phyloP scores from a whole-genome alignment of 2,113 vertebrate genomes.

The Ceyx cyanopectus region DNA sequence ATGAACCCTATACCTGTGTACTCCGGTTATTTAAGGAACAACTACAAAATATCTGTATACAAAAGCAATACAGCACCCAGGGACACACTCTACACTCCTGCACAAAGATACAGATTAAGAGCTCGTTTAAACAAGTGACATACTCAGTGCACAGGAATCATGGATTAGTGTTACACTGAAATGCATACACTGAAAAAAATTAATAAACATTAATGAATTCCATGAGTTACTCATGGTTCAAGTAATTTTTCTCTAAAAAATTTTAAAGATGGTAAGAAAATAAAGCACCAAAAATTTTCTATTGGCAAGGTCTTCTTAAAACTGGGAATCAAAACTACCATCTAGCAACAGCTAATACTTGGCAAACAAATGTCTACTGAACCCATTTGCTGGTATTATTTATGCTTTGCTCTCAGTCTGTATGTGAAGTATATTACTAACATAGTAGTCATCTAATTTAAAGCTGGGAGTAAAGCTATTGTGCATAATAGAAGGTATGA shows the following conservation, averaged over 20 bases:
- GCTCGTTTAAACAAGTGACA: background rate
- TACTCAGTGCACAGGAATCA: background rate
- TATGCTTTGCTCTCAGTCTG: background rate
- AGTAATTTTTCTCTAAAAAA: background rate
- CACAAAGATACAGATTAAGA: background rate
- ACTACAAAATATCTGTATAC: background rate
- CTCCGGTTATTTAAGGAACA: background rate
- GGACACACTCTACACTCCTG: background rate
- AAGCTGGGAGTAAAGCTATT: conserved; percentile 42
- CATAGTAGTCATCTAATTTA: conserved; percentile 22
- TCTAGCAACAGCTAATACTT: background rate
- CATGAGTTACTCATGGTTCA: background rate
- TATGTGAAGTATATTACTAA: conserved; percentile 7
- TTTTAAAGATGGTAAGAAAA: background rate
- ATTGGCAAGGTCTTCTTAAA: background rate
- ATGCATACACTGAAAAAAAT: background rate
- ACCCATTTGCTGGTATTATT: conserved; percentile 3
- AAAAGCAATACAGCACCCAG: background rate
- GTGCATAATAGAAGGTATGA: conserved; percentile 26
- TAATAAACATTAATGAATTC: background rate
- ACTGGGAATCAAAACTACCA: background rate
- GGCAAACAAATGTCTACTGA: conserved; percentile 4
- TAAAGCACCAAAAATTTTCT: background rate
- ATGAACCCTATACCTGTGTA: background rate
- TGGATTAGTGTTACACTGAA: background rate